phyloP scores from a whole-genome alignment of 2,113 vertebrate genomes.

The Sylvicapra grimmia region DNA sequence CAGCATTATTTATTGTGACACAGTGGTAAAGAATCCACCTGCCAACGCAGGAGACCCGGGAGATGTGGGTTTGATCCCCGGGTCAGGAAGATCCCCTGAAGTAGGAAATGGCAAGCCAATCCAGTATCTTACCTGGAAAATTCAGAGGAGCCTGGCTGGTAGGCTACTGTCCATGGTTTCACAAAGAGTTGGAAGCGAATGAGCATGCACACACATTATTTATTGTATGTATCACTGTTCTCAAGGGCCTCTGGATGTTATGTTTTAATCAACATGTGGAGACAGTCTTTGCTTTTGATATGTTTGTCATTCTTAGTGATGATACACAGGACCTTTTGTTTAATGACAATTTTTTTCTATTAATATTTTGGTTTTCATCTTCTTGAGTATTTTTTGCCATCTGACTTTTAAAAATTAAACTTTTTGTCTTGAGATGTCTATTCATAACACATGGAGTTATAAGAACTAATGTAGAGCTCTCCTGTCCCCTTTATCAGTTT shows the following conservation, averaged over 20 bases:
- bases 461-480: neutral
- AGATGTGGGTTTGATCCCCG: rapidly evolving
- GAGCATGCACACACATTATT: neutral
- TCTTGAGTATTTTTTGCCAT: neutral
- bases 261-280: constrained; percentile 18
- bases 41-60: neutral
- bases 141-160: neutral
- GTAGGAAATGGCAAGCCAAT: neutral
- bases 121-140: neutral
- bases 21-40: neutral
- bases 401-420: neutral
- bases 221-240: neutral
- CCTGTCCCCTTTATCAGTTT: neutral
- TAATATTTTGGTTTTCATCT: constrained; percentile 29
- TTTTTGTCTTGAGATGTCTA: constrained; percentile 3
- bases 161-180: neutral
- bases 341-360: neutral
- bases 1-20: neutral
- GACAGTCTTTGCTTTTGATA: neutral
- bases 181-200: neutral
- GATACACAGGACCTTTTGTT: neutral
- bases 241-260: neutral
- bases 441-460: neutral
- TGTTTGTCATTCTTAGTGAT: neutral
- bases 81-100: neutral